A percentile compares a stretch with the other conserved stretches of the same genome.
phyloP scores from a whole-genome alignment of 1,140 invertebrate species.

The Bursaphelenchus mucronatus region DNA sequence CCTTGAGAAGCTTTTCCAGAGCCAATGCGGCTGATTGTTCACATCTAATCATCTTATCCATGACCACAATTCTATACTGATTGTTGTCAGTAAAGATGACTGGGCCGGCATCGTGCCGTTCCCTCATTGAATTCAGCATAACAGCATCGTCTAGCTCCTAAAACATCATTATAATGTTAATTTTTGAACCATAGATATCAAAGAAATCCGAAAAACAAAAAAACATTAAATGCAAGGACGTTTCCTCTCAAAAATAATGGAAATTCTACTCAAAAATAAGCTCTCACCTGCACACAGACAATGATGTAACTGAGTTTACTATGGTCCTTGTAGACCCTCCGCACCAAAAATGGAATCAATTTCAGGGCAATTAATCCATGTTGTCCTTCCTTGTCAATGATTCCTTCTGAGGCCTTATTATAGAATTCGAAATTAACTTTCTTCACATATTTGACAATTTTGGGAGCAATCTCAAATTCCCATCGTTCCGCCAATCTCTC shows the following conservation, averaged over 20 bases:
- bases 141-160: neutral
- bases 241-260: neutral
- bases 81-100: constrained; percentile 8
- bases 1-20: constrained; percentile 18
- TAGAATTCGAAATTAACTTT: constrained; percentile 4
- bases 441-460: constrained; percentile 9
- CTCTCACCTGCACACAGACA: neutral
- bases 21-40: neutral
- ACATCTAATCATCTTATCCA: constrained; percentile 14
- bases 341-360: constrained; percentile 11
- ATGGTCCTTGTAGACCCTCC: constrained; percentile 4
- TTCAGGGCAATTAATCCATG: neutral
- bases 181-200: neutral
- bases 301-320: constrained; percentile 13
- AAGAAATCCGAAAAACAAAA: constrained; percentile 3
- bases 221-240: neutral
- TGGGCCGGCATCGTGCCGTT: constrained; percentile 5
- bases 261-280: neutral
- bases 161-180: neutral
- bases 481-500: neutral
- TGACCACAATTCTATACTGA: neutral
- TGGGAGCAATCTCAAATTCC: constrained; percentile 6
- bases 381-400: too few relatives aligned
- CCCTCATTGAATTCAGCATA: constrained; percentile 7
- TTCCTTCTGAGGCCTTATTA: neutral